phyloP scores from a whole-genome alignment of 1,140 invertebrate species.

The Pogonomyrmex barbatus region DNA sequence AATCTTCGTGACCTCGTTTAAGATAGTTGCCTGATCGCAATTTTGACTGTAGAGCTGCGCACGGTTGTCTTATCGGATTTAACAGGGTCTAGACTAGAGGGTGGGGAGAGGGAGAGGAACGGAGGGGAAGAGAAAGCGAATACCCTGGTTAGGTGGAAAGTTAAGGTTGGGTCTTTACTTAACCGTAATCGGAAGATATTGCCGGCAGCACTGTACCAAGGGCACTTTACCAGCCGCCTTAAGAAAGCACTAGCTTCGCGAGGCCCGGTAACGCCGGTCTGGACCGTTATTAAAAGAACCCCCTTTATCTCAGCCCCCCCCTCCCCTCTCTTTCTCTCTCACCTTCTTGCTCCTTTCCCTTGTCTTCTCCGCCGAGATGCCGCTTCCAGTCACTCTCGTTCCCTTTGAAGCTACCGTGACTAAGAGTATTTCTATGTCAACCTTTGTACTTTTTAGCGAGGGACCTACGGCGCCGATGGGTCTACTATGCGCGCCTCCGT shows the following conservation, averaged over 20 bases:
- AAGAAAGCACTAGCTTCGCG: constrained; percentile 82
- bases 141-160: constrained; percentile 80
- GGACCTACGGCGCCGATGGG: constrained; percentile 79
- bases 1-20: constrained; percentile 71
- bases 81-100: constrained; percentile 68
- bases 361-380: constrained; percentile 38
- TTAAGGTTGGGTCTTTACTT: constrained; percentile 84
- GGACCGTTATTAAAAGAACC: constrained; percentile 85
- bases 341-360: background rate
- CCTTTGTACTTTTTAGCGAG: constrained; percentile 82
- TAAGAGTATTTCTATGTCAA: constrained; percentile 82
- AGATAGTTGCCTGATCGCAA: constrained; percentile 79
- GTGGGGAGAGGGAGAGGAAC: constrained; percentile 8
- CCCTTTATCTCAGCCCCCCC: constrained; percentile 55
- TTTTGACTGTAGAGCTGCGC: constrained; percentile 76
- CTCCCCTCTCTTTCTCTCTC: background rate
- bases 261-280: constrained; percentile 78
- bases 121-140: constrained; percentile 69
- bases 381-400: constrained; percentile 64
- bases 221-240: constrained; percentile 85
- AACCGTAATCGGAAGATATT: constrained; percentile 86
- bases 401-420: constrained; percentile 69
- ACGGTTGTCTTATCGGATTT: constrained; percentile 82
- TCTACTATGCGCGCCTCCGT: constrained; percentile 77
- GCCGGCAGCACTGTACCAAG: constrained; percentile 83